Base-by-base conservation (phyloP, 1,140 invertebrate genomes). In the Oedothorax gibbosus region DNA sequence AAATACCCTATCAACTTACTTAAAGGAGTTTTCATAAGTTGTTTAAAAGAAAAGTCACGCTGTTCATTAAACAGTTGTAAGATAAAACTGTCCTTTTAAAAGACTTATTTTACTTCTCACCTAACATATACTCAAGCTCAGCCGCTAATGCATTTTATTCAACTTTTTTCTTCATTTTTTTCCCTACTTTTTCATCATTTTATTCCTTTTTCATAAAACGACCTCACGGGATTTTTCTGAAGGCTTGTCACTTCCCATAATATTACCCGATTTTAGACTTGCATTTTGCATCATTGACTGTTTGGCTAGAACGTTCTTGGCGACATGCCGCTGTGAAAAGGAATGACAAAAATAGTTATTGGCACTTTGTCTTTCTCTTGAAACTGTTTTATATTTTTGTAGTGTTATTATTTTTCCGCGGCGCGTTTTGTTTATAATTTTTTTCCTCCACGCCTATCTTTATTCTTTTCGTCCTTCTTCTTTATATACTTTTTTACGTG, bases 331-430 rank as follows among this genome's bases (percentile, higher is more conserved):
- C 50, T 14, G 49, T 53, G 66, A 53, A 66, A 79, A 66, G 64
- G 62, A 84, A 84, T 84, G 81, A 84, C 71, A 84, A 84, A 84
- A 84, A 84, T 84, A 75, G 81, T 82, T 71, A 82, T 82, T 82
- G 80, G 80, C 78, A 82, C 69, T 82, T 73, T 72, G 79, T 72
- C 78, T 80, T 80, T 57, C 66, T 69, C 64, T 81, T 68, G 21
- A 64, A 73, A 73, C 69, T 82, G 57, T 60, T 60, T 50, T 50
- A 73, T 82, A 56, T 51, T 56, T 72, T 71, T 69, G n/a, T 57
- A 18, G 14, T 69, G 60, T 76, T 20, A 2, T 65, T 77, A 9
- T 21, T 51, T 57, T 18, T 72, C 8, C 51, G n/a, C 53, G 51
- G 35, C 62, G 35, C 57, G 9, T 64, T 73, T 53, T 64, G 53